phyloP scores from a whole-genome alignment of 30 jellyfish, hydroid and myxozoan genomes.

The Cassiopea xamachana region DNA sequence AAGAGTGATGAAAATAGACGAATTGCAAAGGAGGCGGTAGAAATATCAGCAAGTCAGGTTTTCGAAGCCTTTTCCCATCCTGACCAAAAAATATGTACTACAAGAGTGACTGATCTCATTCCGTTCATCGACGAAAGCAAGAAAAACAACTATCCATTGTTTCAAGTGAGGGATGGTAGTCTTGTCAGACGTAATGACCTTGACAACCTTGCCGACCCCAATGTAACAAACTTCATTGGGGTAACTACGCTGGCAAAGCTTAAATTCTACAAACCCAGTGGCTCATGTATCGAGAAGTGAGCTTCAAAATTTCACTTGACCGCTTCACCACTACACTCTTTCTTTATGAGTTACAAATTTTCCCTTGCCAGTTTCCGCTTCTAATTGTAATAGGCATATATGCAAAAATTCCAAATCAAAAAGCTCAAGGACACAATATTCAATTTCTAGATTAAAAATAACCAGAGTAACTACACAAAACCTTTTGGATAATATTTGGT shows the following conservation, averaged over 20 bases:
- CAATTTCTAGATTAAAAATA: too few species aligned
- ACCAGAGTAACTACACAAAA: too few species aligned
- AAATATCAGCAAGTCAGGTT: constrained; percentile 3
- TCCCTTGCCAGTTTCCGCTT: too few species aligned
- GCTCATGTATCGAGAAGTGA: too few species aligned
- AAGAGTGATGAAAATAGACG: background rate
- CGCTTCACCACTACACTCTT: too few species aligned
- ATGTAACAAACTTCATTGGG: background rate
- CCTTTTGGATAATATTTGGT: too few species aligned
- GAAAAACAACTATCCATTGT: constrained; percentile 17
- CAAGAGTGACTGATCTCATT: constrained; percentile 7
- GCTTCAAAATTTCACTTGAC: too few species aligned
- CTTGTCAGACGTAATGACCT: constrained; percentile 5
- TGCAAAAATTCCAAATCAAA: too few species aligned
- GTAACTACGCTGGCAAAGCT: background rate
- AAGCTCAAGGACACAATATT: too few species aligned
- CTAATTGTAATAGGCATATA: too few species aligned
- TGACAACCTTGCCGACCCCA: constrained; percentile 12
- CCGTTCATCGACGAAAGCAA: constrained; percentile 2
- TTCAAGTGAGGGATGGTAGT: background rate
- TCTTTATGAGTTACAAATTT: too few species aligned
- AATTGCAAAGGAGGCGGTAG: constrained; percentile 8
- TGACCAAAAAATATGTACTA: background rate
- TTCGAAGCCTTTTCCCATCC: constrained; percentile 14
- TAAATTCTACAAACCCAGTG: too few species aligned